Percentiles rank a stretch among this genome's conserved stretches.
Evolutionary conservation across 2,113 vertebrate species (phyloP).

Genomic region (Cacatua alba): DNA sequence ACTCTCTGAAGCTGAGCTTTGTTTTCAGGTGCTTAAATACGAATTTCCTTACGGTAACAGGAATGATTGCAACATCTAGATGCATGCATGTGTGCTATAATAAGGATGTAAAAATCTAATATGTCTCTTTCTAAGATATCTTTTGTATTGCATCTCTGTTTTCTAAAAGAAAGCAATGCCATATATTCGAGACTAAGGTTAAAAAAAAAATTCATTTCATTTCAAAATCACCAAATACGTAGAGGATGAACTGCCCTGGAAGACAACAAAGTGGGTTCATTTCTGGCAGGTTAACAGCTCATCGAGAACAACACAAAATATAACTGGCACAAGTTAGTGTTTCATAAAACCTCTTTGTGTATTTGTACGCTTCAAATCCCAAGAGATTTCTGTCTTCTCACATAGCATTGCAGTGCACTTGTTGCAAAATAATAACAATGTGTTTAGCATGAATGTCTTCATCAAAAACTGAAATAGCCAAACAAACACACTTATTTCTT

Average conservation of each 20-base stretch:
- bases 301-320: neutral
- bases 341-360: neutral
- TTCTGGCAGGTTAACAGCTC: neutral
- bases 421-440: neutral
- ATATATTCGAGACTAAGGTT: neutral
- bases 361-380: neutral
- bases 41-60: neutral
- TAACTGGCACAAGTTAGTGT: neutral
- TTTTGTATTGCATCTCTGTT: neutral
- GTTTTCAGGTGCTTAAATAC: neutral
- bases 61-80: neutral
- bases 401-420: neutral
- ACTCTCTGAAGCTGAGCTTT: neutral
- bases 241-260: neutral
- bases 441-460: neutral
- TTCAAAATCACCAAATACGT: neutral
- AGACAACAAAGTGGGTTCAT: neutral
- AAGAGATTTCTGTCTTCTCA: neutral
- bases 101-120: neutral
- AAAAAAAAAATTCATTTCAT: neutral
- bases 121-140: neutral
- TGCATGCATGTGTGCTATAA: neutral
- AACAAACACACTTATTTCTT: neutral
- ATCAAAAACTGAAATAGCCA: neutral
- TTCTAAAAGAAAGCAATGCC: neutral